Evolutionary conservation across 2,888 invertebrate genomes (phyloP), one percentile per base, ranked within the genome.

Genomic region (Tipula vernalis): DNA sequence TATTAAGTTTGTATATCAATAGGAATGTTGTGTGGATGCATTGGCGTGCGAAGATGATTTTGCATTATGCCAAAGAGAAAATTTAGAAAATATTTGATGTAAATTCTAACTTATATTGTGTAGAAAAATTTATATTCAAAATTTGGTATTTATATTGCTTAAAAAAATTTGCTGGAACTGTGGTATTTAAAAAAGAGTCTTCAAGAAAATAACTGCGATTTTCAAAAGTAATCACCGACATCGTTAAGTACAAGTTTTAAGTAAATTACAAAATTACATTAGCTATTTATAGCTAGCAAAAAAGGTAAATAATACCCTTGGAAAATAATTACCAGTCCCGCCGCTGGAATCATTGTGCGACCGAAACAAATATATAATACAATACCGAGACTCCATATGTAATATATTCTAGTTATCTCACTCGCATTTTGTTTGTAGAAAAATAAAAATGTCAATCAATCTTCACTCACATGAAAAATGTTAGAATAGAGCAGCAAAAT

Each of bases 381-480:
- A 2, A n/a, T 51, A 13, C 47, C n/a, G n/a, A 13, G 1, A 5
- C n/a, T n/a, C n/a, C n/a, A 12, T 71, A 71, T 71, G 3, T 10
- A 71, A 71, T n/a, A 13, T 28, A 10, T 10, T 71, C 6, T 28
- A 71, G 10, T 12, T 0, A 28, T 71, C 71, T 71, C 71, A 12
- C 13, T 71, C 10, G 28, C 8, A 71, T 71, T 71, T 28, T 8
- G 71, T 28, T 28, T 71, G 28, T 71, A 71, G 84, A 84, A 41
- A 84, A 84, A 84, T 39, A 39, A 84, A 84, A 84, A 84, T 39
- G 84, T 84, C 84, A 84, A 84, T 84, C 84, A 84, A 15, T 84
- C 39, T 41, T 84, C 84, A 84, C 39, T 84, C 84, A 84, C 36
- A 84, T 71, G 71, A 71, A 71, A 71, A 71, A 71, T 71, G 71